Evolutionary conservation across 2,113 vertebrate species (phyloP), one percentile per base, ranked within the genome.

Genomic region (Mirza zaza): DNA sequence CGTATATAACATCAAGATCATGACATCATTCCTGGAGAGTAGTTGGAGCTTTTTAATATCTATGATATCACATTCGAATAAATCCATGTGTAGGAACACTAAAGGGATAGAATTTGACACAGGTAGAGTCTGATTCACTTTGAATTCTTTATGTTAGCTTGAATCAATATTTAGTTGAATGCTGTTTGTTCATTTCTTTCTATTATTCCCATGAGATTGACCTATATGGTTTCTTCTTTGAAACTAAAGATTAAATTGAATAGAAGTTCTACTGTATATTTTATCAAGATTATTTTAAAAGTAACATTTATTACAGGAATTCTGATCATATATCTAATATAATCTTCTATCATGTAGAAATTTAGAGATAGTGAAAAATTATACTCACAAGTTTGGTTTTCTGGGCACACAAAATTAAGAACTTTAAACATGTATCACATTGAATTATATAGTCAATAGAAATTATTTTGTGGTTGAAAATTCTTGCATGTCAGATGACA

Each of bases 391-490:
- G 2, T 83, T 83, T 83, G 50, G 7, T 68, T 83, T 92, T 94
- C 27, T 52, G 13, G 25, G 15, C 1, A 87, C 7, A 48, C 20
- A 94, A 55, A 73, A 27, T 71, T 91, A 85, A 55, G 6, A 59
- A 18, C 12, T 39, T 21, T 85, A 77, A 85, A 85, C 5, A 25
- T 18, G 3, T 80, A 81, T 91, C 10, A 45, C 8, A 68, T 13
- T 77, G 23, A 65, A 48, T 81, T 81, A 59, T 84, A 80, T 13
- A 50, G 1, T 67, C 27, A 73, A n/a, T 29, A 87, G 39, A 91
- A 84, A 96, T 88, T 27, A 82, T 96, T 88, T 95, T 89, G 15
- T 55, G 1, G 25, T 34, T 96, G 17, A 80, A 65, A 94, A 34
- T 91, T 75, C 3, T 95, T n/a, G 17, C 32, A 75, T 71, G 4